Percentiles rank a stretch among this genome's conserved stretches.
Evolutionary conservation across 1,140 invertebrate species (phyloP).

Genomic region (Drosophila santomea): DNA sequence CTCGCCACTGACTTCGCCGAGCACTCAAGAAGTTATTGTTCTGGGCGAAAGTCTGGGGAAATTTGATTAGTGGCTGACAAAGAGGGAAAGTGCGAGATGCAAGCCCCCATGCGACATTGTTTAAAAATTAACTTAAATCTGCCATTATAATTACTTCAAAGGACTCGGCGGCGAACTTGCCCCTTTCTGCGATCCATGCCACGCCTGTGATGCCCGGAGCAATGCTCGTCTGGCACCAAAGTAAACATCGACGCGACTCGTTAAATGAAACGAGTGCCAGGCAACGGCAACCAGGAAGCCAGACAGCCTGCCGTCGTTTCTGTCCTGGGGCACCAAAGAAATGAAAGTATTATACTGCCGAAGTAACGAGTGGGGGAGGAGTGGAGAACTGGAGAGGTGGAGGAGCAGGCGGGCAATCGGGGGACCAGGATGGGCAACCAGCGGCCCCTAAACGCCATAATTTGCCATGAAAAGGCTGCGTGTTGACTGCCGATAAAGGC

Average conservation of each 20-base stretch:
- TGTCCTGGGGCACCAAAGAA: slow-evolving; percentile 54
- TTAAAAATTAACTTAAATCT: slow-evolving; percentile 82
- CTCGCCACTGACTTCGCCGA: slow-evolving; percentile 20
- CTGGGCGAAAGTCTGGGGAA: slow-evolving; percentile 29
- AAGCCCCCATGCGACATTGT: slow-evolving; percentile 62
- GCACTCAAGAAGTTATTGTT: slow-evolving; percentile 28
- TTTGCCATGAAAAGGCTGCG: slow-evolving; percentile 82
- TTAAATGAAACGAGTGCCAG: slow-evolving; percentile 65
- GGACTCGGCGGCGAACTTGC: slow-evolving; percentile 33
- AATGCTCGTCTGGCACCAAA: slow-evolving; percentile 64
- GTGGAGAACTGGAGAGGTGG: not conserved
- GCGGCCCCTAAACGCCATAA: slow-evolving; percentile 74
- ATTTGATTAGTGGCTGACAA: slow-evolving; percentile 68
- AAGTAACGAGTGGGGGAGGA: too few relatives aligned
- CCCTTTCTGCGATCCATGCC: slow-evolving; percentile 42
- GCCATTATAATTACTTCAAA: slow-evolving; percentile 81
- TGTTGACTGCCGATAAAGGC: slow-evolving; percentile 79
- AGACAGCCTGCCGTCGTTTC: slow-evolving; percentile 59
- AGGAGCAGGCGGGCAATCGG: not conserved
- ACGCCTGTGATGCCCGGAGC: slow-evolving; percentile 29
- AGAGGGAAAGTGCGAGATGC: slow-evolving; percentile 47
- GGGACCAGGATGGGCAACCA: not conserved
- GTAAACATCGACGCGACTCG: slow-evolving; percentile 80
- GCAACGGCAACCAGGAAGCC: slow-evolving; percentile 25
- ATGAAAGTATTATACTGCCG: slow-evolving; percentile 35